A percentile compares a stretch with the other conserved stretches of the same genome.
These are phyloP conservation scores for Mustela nigripes DNA, from an alignment of 2,113 vertebrate genomes.

Conservation along the genomic window DNA sequence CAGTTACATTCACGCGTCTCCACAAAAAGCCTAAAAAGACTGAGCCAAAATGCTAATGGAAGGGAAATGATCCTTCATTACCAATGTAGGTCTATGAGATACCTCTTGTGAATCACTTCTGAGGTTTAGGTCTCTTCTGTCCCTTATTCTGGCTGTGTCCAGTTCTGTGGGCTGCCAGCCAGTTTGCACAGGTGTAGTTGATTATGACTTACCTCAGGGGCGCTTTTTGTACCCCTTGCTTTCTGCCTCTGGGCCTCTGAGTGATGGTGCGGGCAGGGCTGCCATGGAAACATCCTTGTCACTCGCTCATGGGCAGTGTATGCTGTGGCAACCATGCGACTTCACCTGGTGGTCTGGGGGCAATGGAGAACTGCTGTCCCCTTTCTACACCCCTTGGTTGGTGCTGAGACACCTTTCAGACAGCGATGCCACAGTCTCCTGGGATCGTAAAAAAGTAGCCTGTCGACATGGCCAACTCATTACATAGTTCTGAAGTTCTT, in stretches of 20 bases:
- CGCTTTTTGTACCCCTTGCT: background rate
- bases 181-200: background rate
- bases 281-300: background rate
- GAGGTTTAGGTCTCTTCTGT: background rate
- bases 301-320: accelerated
- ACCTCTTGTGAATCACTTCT: background rate
- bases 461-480: background rate
- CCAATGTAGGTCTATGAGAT: background rate
- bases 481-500: background rate
- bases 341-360: background rate
- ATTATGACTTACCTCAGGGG: background rate
- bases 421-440: background rate
- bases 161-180: background rate
- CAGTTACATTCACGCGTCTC: background rate
- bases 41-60: background rate
- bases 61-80: background rate
- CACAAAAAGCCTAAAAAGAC: background rate
- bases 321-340: background rate
- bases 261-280: background rate
- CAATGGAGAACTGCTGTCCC: background rate
- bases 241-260: background rate
- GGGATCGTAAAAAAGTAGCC: background rate
- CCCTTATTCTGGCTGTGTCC: background rate
- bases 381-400: background rate
- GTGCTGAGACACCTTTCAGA: background rate